A percentile compares a stretch with the other conserved stretches of the same genome.
phyloP scores from a whole-genome alignment of 2,113 vertebrate species.

The Phaetusa simplex region DNA sequence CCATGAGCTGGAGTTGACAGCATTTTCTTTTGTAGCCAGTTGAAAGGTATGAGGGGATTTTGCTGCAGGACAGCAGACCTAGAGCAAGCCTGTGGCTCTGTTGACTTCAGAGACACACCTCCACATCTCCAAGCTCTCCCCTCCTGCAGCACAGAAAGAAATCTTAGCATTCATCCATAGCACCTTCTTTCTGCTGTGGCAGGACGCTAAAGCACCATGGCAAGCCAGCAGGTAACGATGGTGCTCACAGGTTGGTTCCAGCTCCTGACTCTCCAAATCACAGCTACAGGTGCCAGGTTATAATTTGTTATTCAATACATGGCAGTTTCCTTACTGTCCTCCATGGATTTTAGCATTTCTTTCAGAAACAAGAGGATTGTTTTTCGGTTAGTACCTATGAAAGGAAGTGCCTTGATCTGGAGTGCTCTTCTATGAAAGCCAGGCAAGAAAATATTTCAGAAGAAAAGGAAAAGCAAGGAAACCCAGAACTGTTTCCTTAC shows the following conservation, averaged over 20 bases:
- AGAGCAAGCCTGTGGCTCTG: neutral
- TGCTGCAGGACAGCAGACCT: neutral
- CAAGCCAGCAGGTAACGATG: neutral
- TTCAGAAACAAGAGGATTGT: neutral
- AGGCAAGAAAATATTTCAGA: neutral
- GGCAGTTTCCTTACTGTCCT: neutral
- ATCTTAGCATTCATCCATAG: neutral
- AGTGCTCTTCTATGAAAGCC: neutral
- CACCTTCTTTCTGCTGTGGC: neutral
- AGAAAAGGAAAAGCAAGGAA: neutral
- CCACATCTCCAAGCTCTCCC: neutral
- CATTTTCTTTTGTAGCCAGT: neutral
- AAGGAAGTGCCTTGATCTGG: neutral
- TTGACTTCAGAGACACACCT: neutral
- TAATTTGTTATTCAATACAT: neutral
- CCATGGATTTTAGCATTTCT: neutral
- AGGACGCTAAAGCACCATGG: neutral
- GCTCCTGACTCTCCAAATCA: neutral
- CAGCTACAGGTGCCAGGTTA: neutral
- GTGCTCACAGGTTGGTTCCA: neutral
- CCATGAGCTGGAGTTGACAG: neutral
- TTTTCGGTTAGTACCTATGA: neutral
- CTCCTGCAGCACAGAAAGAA: neutral
- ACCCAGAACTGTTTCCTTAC: neutral
- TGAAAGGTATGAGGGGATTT: neutral